phyloP scores from a whole-genome alignment of 2,113 vertebrate species.

The Percina caprodes region DNA sequence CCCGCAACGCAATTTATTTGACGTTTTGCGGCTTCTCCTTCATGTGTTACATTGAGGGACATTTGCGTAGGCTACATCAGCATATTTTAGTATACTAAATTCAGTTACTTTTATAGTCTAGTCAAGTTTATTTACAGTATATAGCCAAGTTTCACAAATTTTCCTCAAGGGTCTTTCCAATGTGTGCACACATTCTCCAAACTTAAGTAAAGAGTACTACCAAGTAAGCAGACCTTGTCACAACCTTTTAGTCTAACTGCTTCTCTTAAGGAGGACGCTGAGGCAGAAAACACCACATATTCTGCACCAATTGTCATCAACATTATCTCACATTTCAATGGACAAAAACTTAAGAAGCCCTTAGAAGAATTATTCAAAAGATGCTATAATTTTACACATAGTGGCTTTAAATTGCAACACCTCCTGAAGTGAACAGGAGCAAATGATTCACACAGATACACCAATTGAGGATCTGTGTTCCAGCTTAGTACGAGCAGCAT shows the following conservation, averaged over 20 bases:
- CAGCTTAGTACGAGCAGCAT: slow-evolving; percentile 1
- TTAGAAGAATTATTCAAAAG: background rate
- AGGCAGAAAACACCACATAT: no score
- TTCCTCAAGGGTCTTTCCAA: background rate
- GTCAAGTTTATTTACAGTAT: no score
- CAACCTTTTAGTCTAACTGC: background rate
- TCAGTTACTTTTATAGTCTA: background rate
- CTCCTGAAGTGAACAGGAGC: background rate
- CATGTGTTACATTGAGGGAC: no score
- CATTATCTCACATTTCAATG: no score
- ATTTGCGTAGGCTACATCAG: no score
- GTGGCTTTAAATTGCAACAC: background rate
- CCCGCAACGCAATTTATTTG: no score
- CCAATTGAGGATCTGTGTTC: background rate
- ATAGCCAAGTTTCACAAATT: no score
- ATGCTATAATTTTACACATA: background rate
- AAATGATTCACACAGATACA: slow-evolving; percentile 31
- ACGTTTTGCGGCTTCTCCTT: no score
- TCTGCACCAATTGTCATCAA: no score
- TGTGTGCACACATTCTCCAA: background rate
- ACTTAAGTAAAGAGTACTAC: background rate
- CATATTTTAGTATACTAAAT: no score
- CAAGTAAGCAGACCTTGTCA: background rate
- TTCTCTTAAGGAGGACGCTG: background rate
- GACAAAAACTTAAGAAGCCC: background rate